A percentile compares a stretch with the other conserved stretches of the same genome.
These are phyloP conservation scores for Gymnogyps californianus DNA, from an alignment of 2,113 vertebrate species.

Conservation along the genomic window DNA sequence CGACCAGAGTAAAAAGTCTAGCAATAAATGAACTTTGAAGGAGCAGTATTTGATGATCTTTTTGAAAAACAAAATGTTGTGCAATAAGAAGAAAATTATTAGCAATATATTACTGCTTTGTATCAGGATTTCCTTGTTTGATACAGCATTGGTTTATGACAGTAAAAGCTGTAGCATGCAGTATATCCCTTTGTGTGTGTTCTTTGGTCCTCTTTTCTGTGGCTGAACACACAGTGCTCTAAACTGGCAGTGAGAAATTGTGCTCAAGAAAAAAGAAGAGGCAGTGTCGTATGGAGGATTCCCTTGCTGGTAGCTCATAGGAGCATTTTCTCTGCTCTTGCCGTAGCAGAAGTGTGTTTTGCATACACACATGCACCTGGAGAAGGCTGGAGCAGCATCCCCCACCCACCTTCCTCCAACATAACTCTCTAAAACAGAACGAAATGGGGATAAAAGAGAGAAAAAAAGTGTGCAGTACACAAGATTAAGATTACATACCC, in stretches of 20 bases:
- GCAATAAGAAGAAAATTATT: not conserved
- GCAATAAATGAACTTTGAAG: not conserved
- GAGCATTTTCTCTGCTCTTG: not conserved
- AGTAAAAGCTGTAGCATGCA: not conserved
- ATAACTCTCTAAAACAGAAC: not conserved
- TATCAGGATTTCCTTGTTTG: not conserved
- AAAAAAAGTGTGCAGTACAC: not conserved
- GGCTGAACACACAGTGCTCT: not conserved
- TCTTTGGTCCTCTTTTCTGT: not conserved
- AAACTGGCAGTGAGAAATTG: not conserved
- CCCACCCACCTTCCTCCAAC: not conserved
- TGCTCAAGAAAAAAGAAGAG: not conserved
- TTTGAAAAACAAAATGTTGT: not conserved
- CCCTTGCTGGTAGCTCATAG: not conserved
- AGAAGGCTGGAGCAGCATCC: not conserved
- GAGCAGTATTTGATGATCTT: not conserved
- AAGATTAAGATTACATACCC: not conserved
- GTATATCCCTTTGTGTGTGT: not conserved
- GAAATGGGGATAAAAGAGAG: not conserved
- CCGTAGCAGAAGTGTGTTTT: not conserved
- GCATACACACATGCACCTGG: not conserved
- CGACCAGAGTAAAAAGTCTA: not conserved
- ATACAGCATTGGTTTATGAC: not conserved
- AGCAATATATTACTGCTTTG: not conserved
- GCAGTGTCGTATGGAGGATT: fast-evolving